Evolutionary conservation across 1,140 invertebrate genomes (phyloP).

Genomic region (Luehdorfia chinensis): DNA sequence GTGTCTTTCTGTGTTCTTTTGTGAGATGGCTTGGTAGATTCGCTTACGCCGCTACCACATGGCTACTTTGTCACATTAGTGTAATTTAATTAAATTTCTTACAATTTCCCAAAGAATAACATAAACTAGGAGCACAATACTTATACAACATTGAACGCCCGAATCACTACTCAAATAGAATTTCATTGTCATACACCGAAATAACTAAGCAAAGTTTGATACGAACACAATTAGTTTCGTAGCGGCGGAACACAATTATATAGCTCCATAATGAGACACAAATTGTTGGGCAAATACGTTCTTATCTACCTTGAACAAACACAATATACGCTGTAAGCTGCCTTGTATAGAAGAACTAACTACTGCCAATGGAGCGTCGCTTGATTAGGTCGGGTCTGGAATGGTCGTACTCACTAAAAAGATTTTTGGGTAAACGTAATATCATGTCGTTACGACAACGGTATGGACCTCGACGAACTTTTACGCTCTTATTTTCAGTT

Average conservation of each 20-base stretch:
- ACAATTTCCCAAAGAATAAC: too few relatives aligned
- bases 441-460: conserved; percentile 59
- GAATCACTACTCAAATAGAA: conserved; percentile 6
- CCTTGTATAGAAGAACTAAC: conserved; percentile 32
- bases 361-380: conserved; percentile 22
- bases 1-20: too few relatives aligned
- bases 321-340: conserved; percentile 22
- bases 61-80: too few relatives aligned
- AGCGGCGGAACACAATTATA: conserved; percentile 16
- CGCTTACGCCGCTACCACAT: too few relatives aligned
- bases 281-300: conserved; percentile 19
- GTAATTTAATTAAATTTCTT: too few relatives aligned
- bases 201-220: conserved; percentile 6
- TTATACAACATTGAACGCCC: conserved; percentile 5
- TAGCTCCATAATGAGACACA: conserved; percentile 19
- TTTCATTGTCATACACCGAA: conserved; percentile 4
- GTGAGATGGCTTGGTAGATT: too few relatives aligned
- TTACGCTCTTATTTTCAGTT: conserved; percentile 1
- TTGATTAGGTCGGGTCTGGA: conserved; percentile 43
- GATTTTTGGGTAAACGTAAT: conserved; percentile 69
- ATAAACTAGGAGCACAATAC: not conserved
- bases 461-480: conserved; percentile 30
- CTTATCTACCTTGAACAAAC: conserved; percentile 30
- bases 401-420: conserved; percentile 38
- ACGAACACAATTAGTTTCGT: conserved; percentile 13